Conservation (phyloP, 2,113 vertebrate species). For the Lontra canadensis region DNA sequence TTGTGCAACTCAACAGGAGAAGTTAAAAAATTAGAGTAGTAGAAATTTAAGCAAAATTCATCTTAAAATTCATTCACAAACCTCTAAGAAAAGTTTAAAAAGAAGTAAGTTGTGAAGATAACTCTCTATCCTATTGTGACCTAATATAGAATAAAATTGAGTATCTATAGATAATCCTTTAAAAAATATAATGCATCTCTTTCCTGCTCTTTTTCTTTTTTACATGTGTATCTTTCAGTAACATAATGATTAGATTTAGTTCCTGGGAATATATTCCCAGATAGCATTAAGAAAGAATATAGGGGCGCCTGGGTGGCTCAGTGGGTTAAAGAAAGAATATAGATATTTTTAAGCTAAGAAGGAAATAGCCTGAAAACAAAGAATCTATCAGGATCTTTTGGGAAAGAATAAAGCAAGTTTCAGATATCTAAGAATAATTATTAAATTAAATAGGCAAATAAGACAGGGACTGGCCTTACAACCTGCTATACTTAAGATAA, state of each 20-base stretch:
- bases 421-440: conserved; percentile 47
- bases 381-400: conserved; percentile 11
- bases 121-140: neutral
- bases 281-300: conserved; percentile 2
- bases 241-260: conserved; percentile 25
- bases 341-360: conserved; percentile 7
- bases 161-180: neutral
- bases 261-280: neutral
- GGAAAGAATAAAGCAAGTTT: conserved; percentile 22
- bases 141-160: neutral
- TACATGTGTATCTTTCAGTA: neutral
- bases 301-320: too few species aligned
- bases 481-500: neutral
- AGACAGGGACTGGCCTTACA: neutral
- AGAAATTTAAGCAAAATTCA: conserved; percentile 20
- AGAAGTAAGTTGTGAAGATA: neutral
- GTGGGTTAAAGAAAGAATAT: neutral
- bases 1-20: neutral
- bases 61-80: conserved; percentile 30
- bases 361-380: neutral
- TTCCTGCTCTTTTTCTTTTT: neutral
- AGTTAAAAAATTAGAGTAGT: conserved; percentile 38
- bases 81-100: neutral
- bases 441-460: conserved; percentile 52
- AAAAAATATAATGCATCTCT: neutral